These are phyloP conservation scores for Axea sp. DNA, from an alignment of 2,888 invertebrate species.

Conservation along the genomic window DNA sequence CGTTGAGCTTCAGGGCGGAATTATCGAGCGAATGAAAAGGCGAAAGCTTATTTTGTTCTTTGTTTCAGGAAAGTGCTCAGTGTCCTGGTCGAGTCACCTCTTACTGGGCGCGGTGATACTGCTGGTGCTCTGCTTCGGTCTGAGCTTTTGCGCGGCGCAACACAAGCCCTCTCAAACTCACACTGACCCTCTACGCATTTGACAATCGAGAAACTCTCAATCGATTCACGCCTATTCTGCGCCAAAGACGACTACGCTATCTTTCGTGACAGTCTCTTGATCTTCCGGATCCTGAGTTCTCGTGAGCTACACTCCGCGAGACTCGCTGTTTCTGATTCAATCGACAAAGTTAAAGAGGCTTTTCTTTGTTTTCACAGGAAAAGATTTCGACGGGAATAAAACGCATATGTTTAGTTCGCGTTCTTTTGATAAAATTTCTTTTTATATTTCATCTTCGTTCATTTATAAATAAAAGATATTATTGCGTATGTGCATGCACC, in stretches of 20 bases:
- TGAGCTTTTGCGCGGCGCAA: conserved; percentile 82
- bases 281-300: conserved; percentile 58
- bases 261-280: conserved; percentile 76
- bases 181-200: conserved; percentile 74
- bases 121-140: conserved; percentile 81
- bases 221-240: conserved; percentile 75
- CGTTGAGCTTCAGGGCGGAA: conserved; percentile 37
- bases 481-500: no score
- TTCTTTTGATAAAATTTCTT: no score
- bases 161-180: conserved; percentile 79
- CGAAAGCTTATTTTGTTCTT: conserved; percentile 59
- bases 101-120: conserved; percentile 80
- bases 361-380: conserved; percentile 39
- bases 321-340: conserved; percentile 35
- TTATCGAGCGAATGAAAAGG: conserved; percentile 43
- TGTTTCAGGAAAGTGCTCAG: conserved; percentile 81
- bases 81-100: conserved; percentile 82
- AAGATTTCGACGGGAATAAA: no score
- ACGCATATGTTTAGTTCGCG: no score
- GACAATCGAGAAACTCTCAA: conserved; percentile 75
- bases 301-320: conserved; percentile 34
- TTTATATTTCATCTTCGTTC: no score
- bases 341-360: conserved; percentile 36
- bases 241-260: conserved; percentile 72
- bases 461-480: no score